Conservation (phyloP, 2,113 vertebrate genomes). For the Mesembrinibis cayennensis region DNA sequence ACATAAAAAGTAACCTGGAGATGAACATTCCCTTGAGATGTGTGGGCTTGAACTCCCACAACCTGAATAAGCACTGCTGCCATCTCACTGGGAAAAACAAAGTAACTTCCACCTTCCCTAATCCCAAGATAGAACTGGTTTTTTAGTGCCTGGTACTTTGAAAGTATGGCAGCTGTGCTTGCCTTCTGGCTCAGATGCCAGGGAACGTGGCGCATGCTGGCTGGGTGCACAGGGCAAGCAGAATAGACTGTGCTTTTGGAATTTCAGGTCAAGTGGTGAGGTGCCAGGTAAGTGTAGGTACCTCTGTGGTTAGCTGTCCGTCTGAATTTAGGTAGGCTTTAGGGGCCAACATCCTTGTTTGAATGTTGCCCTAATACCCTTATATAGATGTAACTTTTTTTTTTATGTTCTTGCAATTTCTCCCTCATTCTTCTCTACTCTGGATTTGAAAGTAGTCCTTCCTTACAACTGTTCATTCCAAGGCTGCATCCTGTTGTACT, state of each 20-base stretch:
- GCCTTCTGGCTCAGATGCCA: background rate
- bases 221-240: background rate
- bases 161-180: background rate
- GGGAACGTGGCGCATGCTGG: fast-evolving
- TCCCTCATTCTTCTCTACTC: background rate
- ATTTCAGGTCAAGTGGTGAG: background rate
- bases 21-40: background rate
- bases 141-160: background rate
- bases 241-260: background rate
- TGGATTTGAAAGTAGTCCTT: background rate
- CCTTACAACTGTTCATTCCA: background rate
- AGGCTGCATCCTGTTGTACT: background rate
- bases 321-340: background rate
- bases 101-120: background rate
- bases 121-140: background rate
- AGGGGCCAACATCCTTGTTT: background rate
- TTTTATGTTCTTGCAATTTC: background rate
- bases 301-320: background rate
- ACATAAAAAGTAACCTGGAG: background rate
- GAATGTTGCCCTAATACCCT: background rate
- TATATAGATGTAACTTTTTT: background rate
- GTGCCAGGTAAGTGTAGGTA: background rate
- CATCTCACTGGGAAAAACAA: background rate
- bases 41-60: background rate
- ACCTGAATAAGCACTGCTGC: background rate